phyloP scores from a whole-genome alignment of 2,888 invertebrate genomes.

The Anthrax anthrax region DNA sequence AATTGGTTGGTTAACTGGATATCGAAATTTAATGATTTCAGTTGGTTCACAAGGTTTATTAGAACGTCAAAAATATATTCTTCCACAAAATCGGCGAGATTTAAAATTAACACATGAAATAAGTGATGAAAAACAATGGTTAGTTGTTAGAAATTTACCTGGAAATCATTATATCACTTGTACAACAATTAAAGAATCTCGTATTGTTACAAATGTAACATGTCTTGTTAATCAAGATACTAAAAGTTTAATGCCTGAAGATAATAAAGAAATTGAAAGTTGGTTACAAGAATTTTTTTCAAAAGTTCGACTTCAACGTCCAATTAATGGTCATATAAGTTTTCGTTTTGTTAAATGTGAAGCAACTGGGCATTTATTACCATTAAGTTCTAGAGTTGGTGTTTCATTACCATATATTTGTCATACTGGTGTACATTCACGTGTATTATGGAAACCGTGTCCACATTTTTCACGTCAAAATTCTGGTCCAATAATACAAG shows the following conservation, averaged over 20 bases:
- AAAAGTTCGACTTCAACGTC: constrained; percentile 46
- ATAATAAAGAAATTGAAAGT: constrained; percentile 49
- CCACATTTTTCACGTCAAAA: constrained; percentile 43
- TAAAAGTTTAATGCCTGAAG: constrained; percentile 53
- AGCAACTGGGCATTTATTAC: constrained; percentile 41
- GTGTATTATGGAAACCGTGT: constrained; percentile 48
- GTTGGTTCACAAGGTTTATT: constrained; percentile 61
- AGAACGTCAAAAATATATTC: constrained; percentile 51
- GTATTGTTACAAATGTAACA: constrained; percentile 65
- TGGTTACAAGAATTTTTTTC: constrained; percentile 61
- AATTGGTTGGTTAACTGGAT: constrained; percentile 33
- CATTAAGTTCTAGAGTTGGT: constrained; percentile 59
- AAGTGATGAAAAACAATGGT: constrained; percentile 61
- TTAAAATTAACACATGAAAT: constrained; percentile 56
- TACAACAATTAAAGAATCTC: constrained; percentile 65
- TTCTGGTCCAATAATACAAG: constrained; percentile 38
- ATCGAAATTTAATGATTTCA: constrained; percentile 50
- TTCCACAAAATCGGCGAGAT: constrained; percentile 50
- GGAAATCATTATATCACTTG: constrained; percentile 68
- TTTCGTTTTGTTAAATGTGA: constrained; percentile 58
- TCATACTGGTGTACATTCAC: constrained; percentile 52
- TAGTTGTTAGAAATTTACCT: constrained; percentile 59
- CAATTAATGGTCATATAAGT: constrained; percentile 64
- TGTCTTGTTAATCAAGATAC: constrained; percentile 54
- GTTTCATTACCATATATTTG: constrained; percentile 70